Evolutionary conservation across 2,797 vertebrate genomes (phyloP).

Genomic region (Anableps anableps): DNA sequence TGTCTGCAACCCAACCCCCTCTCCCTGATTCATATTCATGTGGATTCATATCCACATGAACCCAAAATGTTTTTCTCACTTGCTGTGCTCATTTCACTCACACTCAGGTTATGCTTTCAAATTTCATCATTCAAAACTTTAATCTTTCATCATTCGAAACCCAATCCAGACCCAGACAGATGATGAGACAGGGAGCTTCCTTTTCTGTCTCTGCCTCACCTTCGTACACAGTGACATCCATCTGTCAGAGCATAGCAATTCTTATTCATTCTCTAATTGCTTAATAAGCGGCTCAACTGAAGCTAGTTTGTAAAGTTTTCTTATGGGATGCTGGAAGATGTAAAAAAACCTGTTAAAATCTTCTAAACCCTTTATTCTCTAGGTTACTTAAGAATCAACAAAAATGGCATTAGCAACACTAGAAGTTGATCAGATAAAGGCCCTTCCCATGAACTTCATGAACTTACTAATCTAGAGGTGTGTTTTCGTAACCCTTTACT

Average conservation of each 20-base stretch:
- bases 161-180: background rate
- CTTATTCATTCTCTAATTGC: conserved; percentile 17
- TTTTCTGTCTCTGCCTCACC: conserved; percentile 37
- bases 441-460: background rate
- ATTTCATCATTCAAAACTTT: conserved; percentile 8
- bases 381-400: background rate
- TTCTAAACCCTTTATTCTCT: background rate
- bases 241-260: conserved; percentile 39
- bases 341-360: background rate
- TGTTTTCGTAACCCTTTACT: background rate
- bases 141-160: conserved; percentile 5
- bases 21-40: conserved; percentile 31
- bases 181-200: background rate
- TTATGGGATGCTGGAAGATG: background rate
- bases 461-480: background rate
- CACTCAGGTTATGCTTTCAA: conserved; percentile 35
- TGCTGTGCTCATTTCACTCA: conserved; percentile 57
- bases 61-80: conserved; percentile 50
- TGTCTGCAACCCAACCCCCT: conserved; percentile 12
- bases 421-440: background rate
- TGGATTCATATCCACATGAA: conserved; percentile 14
- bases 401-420: background rate
- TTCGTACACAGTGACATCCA: conserved; percentile 37
- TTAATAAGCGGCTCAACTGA: background rate
- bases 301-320: background rate